Percentiles rank a stretch among this genome's conserved stretches.
These are phyloP conservation scores for Thamnophis sirtalis DNA, from an alignment of 2,113 vertebrate species.

Conservation along the genomic window DNA sequence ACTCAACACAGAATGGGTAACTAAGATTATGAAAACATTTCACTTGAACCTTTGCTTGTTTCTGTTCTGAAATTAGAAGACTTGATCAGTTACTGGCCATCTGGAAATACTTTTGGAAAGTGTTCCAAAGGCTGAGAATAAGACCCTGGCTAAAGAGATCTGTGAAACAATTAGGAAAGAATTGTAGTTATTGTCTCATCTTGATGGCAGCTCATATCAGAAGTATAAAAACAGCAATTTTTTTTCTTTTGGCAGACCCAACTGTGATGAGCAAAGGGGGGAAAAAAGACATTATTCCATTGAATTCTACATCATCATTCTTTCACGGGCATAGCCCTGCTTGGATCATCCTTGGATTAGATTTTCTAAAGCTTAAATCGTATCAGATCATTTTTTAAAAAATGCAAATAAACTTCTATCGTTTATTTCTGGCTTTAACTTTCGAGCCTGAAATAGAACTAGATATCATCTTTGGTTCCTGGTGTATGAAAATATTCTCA, in stretches of 20 bases:
- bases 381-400: background rate
- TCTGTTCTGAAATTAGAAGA: background rate
- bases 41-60: background rate
- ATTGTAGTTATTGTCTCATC: background rate
- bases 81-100: background rate
- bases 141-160: background rate
- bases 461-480: background rate
- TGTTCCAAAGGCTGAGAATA: background rate
- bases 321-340: background rate
- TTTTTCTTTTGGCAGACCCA: background rate
- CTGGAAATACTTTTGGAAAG: background rate
- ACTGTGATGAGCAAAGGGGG: background rate
- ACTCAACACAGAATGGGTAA: background rate
- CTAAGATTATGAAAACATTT: background rate
- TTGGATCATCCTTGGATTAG: background rate
- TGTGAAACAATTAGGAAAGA: background rate
- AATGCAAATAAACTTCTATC: background rate
- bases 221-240: background rate
- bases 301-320: background rate
- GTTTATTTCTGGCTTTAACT: background rate
- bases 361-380: background rate
- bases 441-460: background rate
- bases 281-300: background rate
- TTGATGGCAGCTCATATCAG: background rate
- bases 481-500: background rate